Evolutionary conservation across 2,888 invertebrate genomes (phyloP), one percentile per base, ranked within the genome.

Genomic region (Unio delphinus): DNA sequence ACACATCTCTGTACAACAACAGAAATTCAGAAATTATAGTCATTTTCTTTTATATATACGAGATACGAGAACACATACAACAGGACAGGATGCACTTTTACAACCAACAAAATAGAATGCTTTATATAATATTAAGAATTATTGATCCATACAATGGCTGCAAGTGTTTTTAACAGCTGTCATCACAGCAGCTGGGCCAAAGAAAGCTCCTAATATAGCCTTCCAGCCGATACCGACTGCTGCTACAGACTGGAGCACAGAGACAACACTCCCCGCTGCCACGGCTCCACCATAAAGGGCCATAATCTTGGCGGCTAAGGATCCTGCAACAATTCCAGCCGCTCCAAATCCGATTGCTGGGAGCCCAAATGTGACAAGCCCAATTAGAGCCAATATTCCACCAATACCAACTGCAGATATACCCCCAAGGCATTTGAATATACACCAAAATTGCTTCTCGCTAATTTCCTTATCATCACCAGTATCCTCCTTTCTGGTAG

Each of bases 371-470:
- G 11, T 56, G 28, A 64, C 55, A 15, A 54, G 23, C 6, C 17
- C 64, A 28, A 56, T 57, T 20, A 64, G n/a, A 7, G 64, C 56
- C 30, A 64, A 28, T 4, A 56, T 56, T 0, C 57, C 64, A 20
- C 28, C 56, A 11, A 64, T 15, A 17, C 56, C 64, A 23, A 64
- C 64, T 26, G 57, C 64, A n/a, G 30, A 20, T 4, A 23, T 56
- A 4, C 57, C 64, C 4, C 64, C 64, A 11, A 64, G 64, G 55
- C 64, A 64, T 15, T 64, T 55, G 30, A 64, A 64, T 20, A 64
- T 26, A 56, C 64, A 64, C 64, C 64, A 64, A 56, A 64, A 64
- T 8, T 18, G 20, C 3, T 26, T 1, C 30, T 64, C 64, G 30
- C 8, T 28, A 18, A 64, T 64, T 15, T 15, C 15, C 15, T 11